Base-by-base conservation (phyloP, 2,113 vertebrate genomes). In the Desmodus rotundus region DNA sequence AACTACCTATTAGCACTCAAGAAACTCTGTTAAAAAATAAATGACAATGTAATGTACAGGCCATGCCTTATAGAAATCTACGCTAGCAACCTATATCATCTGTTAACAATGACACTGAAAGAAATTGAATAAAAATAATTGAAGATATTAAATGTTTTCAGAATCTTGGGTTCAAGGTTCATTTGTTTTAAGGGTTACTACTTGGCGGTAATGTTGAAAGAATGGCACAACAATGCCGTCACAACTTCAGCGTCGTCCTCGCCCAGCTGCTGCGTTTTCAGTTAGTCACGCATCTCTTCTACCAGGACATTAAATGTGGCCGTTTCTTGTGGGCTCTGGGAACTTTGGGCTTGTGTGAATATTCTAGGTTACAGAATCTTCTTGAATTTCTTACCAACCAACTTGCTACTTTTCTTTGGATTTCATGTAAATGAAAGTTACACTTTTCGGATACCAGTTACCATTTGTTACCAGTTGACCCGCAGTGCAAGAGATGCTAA, bases 241-340 rank as follows among this genome's bases (percentile, higher is more conserved):
- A 4, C 8, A 16, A 5, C 2, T 2, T 22, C 5, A 24, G 17
- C 3, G 11, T 28, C 3, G 5, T 22, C 33, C 7, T 15, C 41
- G 3, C 52, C 9, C 41, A 22, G 1, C 4, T 10, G 1, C 4
- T 41, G 3, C 0, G 11, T 7, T 63, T 16, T 56, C 24, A 68
- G 15, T n/a, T 38, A 9, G 15, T 61, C 24, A 15, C 20, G 13
- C 68, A 22, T 9, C 20, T 26, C 87, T 70, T 83, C 15, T 47
- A n/a, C 11, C 26, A 26, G 20, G 45, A 36, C 19, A 20, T 6
- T 31, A 63, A 63, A 63, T 31, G 0, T 14, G 28, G 61, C 24
- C 61, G 15, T 15, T 31, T 13, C 8, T 2, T 63, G 28, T 14
- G 61, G 61, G 58, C 58, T 61, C 58, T 61, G 58, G 58, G 58